phyloP scores from a whole-genome alignment of 1,140 invertebrate species.

The Cyclargus thomasi region DNA sequence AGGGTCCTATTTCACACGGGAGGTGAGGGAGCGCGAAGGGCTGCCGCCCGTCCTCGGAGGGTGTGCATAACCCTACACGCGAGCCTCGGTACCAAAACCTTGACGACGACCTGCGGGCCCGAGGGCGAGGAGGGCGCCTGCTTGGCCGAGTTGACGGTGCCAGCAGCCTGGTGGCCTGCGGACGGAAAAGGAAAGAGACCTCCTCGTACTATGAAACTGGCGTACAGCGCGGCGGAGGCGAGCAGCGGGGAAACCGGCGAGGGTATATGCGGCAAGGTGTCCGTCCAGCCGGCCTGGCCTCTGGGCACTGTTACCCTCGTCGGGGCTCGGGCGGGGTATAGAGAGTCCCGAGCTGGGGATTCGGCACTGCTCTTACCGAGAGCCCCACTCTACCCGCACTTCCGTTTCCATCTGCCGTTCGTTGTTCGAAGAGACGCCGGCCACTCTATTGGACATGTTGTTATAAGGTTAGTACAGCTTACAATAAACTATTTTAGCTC shows the following conservation, averaged over 20 bases:
- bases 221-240: slow-evolving; percentile 89
- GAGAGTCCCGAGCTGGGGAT: slow-evolving; percentile 87
- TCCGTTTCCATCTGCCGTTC: slow-evolving; percentile 90
- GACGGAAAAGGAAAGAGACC: slow-evolving; percentile 76
- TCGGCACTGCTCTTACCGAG: slow-evolving; percentile 91
- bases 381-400: slow-evolving; percentile 89
- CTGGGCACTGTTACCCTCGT: slow-evolving; percentile 83
- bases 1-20: slow-evolving; percentile 93
- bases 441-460: slow-evolving; percentile 83
- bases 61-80: slow-evolving; percentile 87
- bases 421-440: slow-evolving; percentile 83
- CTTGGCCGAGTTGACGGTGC: slow-evolving; percentile 85
- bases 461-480: slow-evolving; percentile 82
- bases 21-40: slow-evolving; percentile 79
- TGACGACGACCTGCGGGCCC: slow-evolving; percentile 89
- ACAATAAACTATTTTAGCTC: slow-evolving; percentile 5
- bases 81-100: slow-evolving; percentile 76
- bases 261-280: slow-evolving; percentile 79
- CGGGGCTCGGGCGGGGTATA: slow-evolving; percentile 85
- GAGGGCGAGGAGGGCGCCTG: slow-evolving; percentile 93
- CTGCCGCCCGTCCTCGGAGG: slow-evolving; percentile 72
- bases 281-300: slow-evolving; percentile 84
- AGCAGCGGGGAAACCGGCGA: slow-evolving; percentile 79
- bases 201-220: slow-evolving; percentile 83
- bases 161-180: slow-evolving; percentile 91